Conservation (phyloP, 2,888 invertebrate species). For the Tigriopus californicus region DNA sequence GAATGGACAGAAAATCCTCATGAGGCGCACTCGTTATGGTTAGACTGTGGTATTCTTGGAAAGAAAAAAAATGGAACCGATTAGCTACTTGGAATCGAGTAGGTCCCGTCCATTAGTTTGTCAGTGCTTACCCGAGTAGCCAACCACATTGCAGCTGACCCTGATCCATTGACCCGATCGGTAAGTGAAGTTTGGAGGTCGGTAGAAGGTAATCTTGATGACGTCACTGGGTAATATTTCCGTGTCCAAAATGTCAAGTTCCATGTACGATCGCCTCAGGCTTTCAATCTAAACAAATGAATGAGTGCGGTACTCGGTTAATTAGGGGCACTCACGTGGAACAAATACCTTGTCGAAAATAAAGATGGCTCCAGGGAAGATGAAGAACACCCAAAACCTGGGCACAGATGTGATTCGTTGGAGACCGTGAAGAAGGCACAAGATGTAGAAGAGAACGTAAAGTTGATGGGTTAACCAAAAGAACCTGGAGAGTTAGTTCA, state of each 20-base stretch:
- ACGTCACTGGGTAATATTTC: constrained; percentile 80
- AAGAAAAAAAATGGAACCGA: too few species aligned
- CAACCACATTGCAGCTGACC: constrained; percentile 69
- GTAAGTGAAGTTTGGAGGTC: constrained; percentile 72
- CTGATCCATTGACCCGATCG: constrained; percentile 58
- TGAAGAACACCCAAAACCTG: constrained; percentile 72
- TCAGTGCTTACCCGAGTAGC: constrained; percentile 43
- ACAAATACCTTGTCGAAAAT: constrained; percentile 63
- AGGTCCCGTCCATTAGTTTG: too few species aligned
- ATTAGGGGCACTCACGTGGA: neutral
- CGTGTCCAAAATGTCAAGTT: constrained; percentile 74
- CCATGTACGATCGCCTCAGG: constrained; percentile 46
- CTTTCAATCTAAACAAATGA: neutral
- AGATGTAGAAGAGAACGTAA: constrained; percentile 60
- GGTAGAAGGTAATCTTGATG: constrained; percentile 78
- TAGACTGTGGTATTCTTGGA: constrained; percentile 56
- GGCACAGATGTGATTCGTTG: constrained; percentile 76
- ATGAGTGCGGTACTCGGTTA: neutral
- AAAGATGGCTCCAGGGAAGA: constrained; percentile 72
- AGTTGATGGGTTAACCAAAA: constrained; percentile 85
- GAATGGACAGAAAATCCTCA: constrained; percentile 82
- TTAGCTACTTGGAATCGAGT: too few species aligned
- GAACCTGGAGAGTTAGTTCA: constrained; percentile 20
- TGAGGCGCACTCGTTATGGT: constrained; percentile 91
- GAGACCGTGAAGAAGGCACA: constrained; percentile 71